Base-by-base conservation (phyloP, 2,797 vertebrate genomes). In the Trematomus bernacchii region DNA sequence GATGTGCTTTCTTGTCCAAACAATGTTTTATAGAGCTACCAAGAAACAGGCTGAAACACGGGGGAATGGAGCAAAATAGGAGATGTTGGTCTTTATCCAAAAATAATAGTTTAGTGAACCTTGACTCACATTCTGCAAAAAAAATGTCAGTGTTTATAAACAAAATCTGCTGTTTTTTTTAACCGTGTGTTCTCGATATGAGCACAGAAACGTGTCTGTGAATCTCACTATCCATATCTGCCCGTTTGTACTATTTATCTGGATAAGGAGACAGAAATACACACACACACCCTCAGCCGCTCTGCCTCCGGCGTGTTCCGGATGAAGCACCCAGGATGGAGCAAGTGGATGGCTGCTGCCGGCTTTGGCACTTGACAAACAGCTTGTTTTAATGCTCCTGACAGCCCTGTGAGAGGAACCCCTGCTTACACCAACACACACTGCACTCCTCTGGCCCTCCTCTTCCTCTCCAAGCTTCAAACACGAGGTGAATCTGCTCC, bases 381-480 rank as follows among this genome's bases (percentile, higher is more conserved):
- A 80, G 83, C 88, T 87, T 82, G 87, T 87, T 89, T 87, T 82
- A 91, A 90, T 69, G 79, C 79, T 84, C 69, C 78, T 82, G 67
- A 92, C 87, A 86, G 76, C 51, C 71, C 73, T 12, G 63, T 63
- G 71, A 83, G 79, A 81, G 44, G 71, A 87, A 76, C 69, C 66
- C 75, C 50, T 48, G 47, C 76, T 55, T 46, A 53, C 61, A 77
- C 77, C 59, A 27, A 68, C 66, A 73, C 71, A 64, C 72, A 58
- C 57, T 66, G 52, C 65, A 5, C 57, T 53, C 21, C 72, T 50
- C 57, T 67, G 53, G 14, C 63, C 46, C 76, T 53, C 16, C 4
- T 71, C 76, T 73, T 64, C 67, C 82, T 61, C 58, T 47, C 43
- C 40, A 33, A 64, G 66, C 60, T 76, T 78, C 18, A 65, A 81